Conservation (phyloP, 2,797 vertebrate species). For the Columba guinea region DNA sequence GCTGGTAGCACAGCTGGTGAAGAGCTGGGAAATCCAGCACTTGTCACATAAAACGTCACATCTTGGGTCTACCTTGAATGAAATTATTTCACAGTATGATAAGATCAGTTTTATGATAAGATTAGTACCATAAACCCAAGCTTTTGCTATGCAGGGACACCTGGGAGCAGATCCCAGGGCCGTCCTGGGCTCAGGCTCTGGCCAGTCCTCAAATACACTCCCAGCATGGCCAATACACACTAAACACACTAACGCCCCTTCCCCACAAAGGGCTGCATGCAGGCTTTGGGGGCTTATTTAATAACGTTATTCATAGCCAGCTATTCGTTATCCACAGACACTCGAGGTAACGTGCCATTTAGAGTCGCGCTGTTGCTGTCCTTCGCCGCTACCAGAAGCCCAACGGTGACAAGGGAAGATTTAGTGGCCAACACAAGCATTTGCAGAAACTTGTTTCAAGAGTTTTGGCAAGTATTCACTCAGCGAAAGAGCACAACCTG, state of each 20-base stretch:
- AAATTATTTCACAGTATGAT: neutral
- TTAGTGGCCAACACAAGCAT: neutral
- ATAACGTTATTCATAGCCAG: neutral
- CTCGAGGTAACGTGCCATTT: neutral
- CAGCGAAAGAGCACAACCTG: conserved; percentile 20
- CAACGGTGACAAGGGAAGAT: neutral
- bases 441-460: conserved; percentile 15
- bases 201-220: neutral
- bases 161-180: accelerated
- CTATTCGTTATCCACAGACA: neutral
- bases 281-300: neutral
- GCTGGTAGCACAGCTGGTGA: neutral
- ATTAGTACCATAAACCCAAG: neutral
- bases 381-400: neutral
- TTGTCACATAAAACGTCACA: neutral
- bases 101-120: neutral
- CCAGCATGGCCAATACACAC: neutral
- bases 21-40: neutral
- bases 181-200: neutral
- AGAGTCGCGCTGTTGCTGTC: neutral
- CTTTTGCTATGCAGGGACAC: neutral
- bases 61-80: neutral
- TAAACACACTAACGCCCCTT: accelerated
- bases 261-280: neutral
- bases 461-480: conserved; percentile 32